Evolutionary conservation across 1,140 invertebrate genomes (phyloP).

Genomic region (Nilaparvata lugens): DNA sequence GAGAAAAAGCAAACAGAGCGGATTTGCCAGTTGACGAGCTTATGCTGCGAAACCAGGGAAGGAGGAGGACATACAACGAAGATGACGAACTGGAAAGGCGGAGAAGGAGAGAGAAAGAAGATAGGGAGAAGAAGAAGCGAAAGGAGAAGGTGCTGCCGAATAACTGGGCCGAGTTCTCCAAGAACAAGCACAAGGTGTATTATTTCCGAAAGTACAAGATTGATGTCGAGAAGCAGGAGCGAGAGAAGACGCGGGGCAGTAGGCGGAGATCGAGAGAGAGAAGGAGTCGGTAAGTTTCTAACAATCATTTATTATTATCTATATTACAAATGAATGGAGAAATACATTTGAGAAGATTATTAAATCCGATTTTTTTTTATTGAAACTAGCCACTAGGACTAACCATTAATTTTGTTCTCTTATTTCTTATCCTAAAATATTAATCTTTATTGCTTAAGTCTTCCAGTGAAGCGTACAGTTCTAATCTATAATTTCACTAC

Average conservation of each 20-base stretch:
- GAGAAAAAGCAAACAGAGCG: conserved; percentile 10
- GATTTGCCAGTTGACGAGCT: conserved; percentile 6
- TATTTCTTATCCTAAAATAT: too few relatives aligned
- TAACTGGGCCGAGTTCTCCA: conserved; percentile 21
- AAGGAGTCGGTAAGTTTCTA: conserved; percentile 5
- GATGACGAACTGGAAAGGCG: conserved; percentile 6
- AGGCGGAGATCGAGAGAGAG: not conserved
- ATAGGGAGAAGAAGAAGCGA: conserved; percentile 1
- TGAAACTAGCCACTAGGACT: too few relatives aligned
- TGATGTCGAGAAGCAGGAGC: conserved; percentile 9
- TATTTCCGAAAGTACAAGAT: conserved; percentile 18
- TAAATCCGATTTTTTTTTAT: too few relatives aligned
- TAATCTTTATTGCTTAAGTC: too few relatives aligned
- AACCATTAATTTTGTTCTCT: too few relatives aligned
- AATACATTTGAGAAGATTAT: too few relatives aligned
- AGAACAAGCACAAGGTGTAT: conserved; percentile 13
- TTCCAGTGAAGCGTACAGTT: too few relatives aligned
- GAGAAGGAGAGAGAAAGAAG: conserved; percentile 12
- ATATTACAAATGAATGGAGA: too few relatives aligned
- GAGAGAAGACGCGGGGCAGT: not conserved
- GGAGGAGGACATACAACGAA: not conserved
- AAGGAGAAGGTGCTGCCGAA: conserved; percentile 15
- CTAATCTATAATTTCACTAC: too few relatives aligned
- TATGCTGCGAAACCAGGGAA: conserved; percentile 1
- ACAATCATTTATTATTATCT: too few relatives aligned